Base-by-base conservation (phyloP, 2,113 vertebrate species). In the Mobula hypostoma region DNA sequence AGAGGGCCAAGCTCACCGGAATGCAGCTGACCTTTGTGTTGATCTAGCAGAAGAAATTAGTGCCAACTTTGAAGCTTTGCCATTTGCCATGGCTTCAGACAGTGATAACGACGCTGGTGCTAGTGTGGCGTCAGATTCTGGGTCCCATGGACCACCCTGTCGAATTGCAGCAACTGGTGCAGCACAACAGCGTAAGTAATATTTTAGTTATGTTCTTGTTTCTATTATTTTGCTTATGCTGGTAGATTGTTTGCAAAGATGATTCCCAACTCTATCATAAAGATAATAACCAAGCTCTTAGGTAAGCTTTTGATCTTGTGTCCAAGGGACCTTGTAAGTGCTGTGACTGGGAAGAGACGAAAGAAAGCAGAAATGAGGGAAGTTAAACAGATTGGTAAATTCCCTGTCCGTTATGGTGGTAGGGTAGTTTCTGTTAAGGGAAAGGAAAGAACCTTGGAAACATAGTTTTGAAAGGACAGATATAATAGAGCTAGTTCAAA, bases 1-100 rank as follows among this genome's bases (percentile, higher is more conserved):
- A 0, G 98, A 99, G 96, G 99, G 99, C 2, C 98, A 99, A 95
- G 98, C 98, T 5, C 99, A 99, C 96, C 97, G 99, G 83, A 99
- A 99, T 0, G 98, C 99, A 0, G 99, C 99, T 0, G 98, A 99
- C 96, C 96, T 99, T 63, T 99, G 98, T 94, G 96, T 99, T 0
- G 99, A 99, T 95, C 97, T 99, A 0, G 98, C 99, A 0, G 98
- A 99, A 94, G 99, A 99, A 96, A 99, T 99, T 94, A 99, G 98
- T 0, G 98, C 98, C 94, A 99, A 99, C 96, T 99, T 99, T 21
- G 98, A 99, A 96, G 99, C 98, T 0, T 95, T 99, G 87, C 99
- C 99, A 58, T 99, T 99, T 91, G 99, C 99, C 94, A 99, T 99
- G 98, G 98, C 99, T 48, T 99, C 98, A 0, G 99, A 99, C 95